These are phyloP conservation scores for Hymenochirus boettgeri DNA, from an alignment of 2,113 vertebrate species.

Conservation along the genomic window DNA sequence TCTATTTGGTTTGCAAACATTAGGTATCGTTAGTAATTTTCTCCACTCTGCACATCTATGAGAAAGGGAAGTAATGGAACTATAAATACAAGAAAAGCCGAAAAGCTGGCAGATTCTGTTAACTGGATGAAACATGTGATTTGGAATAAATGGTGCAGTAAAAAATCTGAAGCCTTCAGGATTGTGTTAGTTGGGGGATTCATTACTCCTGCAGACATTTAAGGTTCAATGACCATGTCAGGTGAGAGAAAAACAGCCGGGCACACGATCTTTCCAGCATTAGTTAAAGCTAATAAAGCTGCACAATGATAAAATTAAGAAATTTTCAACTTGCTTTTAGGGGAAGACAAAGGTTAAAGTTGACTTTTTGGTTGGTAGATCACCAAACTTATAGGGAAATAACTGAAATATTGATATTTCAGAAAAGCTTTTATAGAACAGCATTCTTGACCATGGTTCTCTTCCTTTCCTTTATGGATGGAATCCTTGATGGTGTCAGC, in stretches of 20 bases:
- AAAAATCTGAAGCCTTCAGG: background rate
- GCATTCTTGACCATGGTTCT: no score
- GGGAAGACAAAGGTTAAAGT: conserved; percentile 1
- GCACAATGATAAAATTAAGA: conserved; percentile 8
- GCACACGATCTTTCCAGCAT: conserved; percentile 5
- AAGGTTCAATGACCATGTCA: background rate
- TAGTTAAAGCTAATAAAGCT: conserved; percentile 9
- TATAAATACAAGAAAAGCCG: conserved; percentile 1
- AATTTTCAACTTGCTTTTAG: background rate
- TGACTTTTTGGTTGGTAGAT: no score
- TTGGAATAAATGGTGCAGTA: background rate
- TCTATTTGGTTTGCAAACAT: conserved; percentile 27
- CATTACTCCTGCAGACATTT: conserved; percentile 6
- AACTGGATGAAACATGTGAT: conserved; percentile 16
- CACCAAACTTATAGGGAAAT: no score
- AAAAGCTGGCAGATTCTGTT: background rate
- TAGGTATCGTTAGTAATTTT: conserved; percentile 35
- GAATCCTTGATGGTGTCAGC: no score
- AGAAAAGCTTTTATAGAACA: no score
- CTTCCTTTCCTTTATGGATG: no score
- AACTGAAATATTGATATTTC: no score
- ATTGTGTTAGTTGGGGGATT: background rate
- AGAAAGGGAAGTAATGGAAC: conserved; percentile 13
- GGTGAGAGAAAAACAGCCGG: conserved; percentile 7
- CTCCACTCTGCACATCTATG: conserved; percentile 7